Evolutionary conservation across 2,113 vertebrate species (phyloP), one percentile per base, ranked within the genome.

Genomic region (Rhinolophus sinicus): DNA sequence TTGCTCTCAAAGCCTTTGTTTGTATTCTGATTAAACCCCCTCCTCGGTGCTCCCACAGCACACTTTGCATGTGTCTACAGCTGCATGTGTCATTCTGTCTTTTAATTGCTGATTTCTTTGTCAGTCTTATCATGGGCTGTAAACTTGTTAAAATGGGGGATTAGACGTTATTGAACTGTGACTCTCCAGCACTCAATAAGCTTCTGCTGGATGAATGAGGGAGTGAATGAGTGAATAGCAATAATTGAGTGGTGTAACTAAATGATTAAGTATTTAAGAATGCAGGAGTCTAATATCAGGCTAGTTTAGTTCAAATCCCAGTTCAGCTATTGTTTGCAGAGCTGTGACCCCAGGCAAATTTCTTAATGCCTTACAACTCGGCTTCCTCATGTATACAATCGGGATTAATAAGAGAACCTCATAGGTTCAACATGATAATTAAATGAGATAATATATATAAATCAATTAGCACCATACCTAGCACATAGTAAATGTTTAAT

Each of bases 261-360:
- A 94, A 50, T 78, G 65, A 86, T 2, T 62, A 38, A 50, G 10
- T 44, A 8, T 44, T 56, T 47, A 76, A 90, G 58, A 38, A 38
- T 58, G 38, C 65, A 16, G 3, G 2, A 3, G 21, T 54, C 26
- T n/a, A 81, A 54, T 30, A 40, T 86, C 65, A 90, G 30, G 50
- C 16, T 58, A 69, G 14, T 65, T 95, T 22, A 65, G 28, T 81
- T 70, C 26, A 75, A 80, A 84, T 76, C 18, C 44, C 5, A 58
- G 18, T 73, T 77, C 14, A 96, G 58, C 28, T 83, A 9, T 87
- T 15, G 47, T 92, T 86, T 93, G 93, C 6, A 92, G 33, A 78
- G 50, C 58, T 78, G 33, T 77, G 62, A 69, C 75, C 73, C 65
- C 40, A 35, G 4, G 33, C 16, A 69, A 62, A 70, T 24, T 35